Conservation (phyloP, 2,797 vertebrate species). For the Aeoliscus strigatus region DNA sequence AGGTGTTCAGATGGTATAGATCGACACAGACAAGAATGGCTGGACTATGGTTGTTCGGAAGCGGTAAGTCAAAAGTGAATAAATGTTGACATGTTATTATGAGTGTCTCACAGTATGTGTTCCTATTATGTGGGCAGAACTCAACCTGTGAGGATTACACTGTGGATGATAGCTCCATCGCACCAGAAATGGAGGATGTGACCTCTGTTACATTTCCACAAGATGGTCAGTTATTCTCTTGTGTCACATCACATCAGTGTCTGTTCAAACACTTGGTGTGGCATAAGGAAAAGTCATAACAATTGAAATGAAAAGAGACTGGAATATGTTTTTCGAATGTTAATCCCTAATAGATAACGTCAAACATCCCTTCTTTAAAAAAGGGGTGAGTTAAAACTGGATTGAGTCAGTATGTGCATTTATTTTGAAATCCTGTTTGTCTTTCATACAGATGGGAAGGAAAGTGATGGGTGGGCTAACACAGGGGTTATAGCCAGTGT, state of each 20-base stretch:
- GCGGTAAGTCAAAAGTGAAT: slow-evolving; percentile 83
- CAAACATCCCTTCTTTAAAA: slow-evolving; percentile 69
- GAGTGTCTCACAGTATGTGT: no score
- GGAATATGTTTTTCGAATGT: slow-evolving; percentile 8
- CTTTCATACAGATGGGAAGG: slow-evolving; percentile 49
- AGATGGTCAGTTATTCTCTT: slow-evolving; percentile 55
- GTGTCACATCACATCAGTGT: background rate
- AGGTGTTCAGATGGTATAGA: slow-evolving; percentile 95
- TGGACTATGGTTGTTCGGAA: slow-evolving; percentile 85
- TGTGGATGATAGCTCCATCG: slow-evolving; percentile 58
- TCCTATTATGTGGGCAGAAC: no score
- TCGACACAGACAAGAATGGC: slow-evolving; percentile 89
- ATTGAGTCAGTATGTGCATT: background rate
- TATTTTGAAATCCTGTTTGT: background rate
- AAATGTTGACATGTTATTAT: no score
- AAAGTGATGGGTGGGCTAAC: slow-evolving; percentile 61
- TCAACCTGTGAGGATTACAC: slow-evolving; percentile 79
- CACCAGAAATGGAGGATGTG: slow-evolving; percentile 39
- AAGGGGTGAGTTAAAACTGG: slow-evolving; percentile 70
- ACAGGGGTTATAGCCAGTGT: slow-evolving; percentile 81
- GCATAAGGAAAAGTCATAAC: no score
- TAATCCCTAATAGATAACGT: slow-evolving; percentile 86
- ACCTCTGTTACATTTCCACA: slow-evolving; percentile 50
- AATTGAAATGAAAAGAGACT: background rate
- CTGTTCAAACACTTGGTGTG: background rate